These are phyloP conservation scores for Criorhina ranunculi DNA, from an alignment of 2,888 invertebrate genomes.

Conservation along the genomic window DNA sequence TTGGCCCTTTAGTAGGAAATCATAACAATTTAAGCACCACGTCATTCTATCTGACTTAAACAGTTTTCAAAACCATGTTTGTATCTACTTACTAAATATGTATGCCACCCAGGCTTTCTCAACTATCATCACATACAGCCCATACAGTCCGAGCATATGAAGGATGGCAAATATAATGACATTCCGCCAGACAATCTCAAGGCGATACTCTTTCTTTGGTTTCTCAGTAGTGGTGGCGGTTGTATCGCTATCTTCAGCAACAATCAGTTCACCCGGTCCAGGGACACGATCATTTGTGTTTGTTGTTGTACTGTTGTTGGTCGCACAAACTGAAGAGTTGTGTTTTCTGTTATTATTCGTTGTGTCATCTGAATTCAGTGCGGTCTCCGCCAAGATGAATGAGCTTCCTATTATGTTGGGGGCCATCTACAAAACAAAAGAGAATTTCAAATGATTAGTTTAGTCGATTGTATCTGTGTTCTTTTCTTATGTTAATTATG, in stretches of 20 bases:
- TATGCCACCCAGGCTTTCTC: conserved; percentile 81
- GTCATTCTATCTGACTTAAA: neutral
- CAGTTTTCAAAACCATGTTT: neutral
- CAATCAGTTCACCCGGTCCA: conserved; percentile 75
- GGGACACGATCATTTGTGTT: conserved; percentile 71
- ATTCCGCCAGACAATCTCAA: conserved; percentile 93
- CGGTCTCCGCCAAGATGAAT: conserved; percentile 85
- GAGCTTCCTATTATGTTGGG: conserved; percentile 87
- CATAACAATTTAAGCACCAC: too few species aligned
- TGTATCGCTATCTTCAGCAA: conserved; percentile 63
- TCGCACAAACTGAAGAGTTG: conserved; percentile 67
- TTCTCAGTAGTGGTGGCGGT: conserved; percentile 63
- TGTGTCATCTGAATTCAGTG: conserved; percentile 80
- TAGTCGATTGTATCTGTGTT: conserved; percentile 40
- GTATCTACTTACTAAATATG: conserved; percentile 86
- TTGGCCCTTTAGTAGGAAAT: too few species aligned
- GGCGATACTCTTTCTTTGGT: conserved; percentile 83
- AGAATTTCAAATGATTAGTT: conserved; percentile 39
- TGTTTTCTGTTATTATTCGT: conserved; percentile 79
- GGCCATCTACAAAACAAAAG: conserved; percentile 85
- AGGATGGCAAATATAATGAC: conserved; percentile 90
- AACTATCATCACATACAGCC: conserved; percentile 85
- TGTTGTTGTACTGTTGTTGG: conserved; percentile 45
- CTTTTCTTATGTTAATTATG: conserved; percentile 66
- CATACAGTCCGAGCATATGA: conserved; percentile 88